These are phyloP conservation scores for Cyclophora albipunctata DNA, from an alignment of 2,888 invertebrate genomes.

Conservation along the genomic window DNA sequence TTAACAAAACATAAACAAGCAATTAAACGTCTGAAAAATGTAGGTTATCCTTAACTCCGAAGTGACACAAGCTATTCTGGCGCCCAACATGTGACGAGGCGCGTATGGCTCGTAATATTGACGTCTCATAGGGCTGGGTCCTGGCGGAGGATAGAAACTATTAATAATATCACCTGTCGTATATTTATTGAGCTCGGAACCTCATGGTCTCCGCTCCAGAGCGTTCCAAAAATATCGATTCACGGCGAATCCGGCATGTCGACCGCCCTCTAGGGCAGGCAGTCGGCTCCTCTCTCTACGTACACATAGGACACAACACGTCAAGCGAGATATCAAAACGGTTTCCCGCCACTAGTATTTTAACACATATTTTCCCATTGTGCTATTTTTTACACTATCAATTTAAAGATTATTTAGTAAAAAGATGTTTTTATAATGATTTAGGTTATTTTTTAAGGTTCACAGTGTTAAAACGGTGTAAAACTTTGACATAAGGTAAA, in stretches of 20 bases:
- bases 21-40: too few species aligned
- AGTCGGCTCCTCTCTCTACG: conserved; percentile 69
- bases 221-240: conserved; percentile 74
- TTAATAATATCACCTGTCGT: conserved; percentile 53
- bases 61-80: conserved; percentile 22
- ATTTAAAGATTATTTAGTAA: conserved; percentile 13
- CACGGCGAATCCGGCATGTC: conserved; percentile 73
- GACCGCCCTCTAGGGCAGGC: conserved; percentile 71
- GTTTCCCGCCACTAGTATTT: conserved; percentile 74
- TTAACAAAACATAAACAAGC: too few species aligned
- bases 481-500: conserved; percentile 53
- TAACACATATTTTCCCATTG: conserved; percentile 46
- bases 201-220: conserved; percentile 67
- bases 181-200: conserved; percentile 68
- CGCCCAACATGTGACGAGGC: conserved; percentile 39
- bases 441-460: conserved; percentile 24
- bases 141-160: conserved; percentile 28
- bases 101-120: conserved; percentile 15
- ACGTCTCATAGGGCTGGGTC: conserved; percentile 16
- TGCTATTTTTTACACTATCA: conserved; percentile 10
- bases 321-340: conserved; percentile 72
- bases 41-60: neutral
- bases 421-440: conserved; percentile 28
- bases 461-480: conserved; percentile 49
- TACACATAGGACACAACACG: conserved; percentile 73